A percentile compares a stretch with the other conserved stretches of the same genome.
These are phyloP conservation scores for Euproctis similis DNA, from an alignment of 2,888 invertebrate species.

Conservation along the genomic window DNA sequence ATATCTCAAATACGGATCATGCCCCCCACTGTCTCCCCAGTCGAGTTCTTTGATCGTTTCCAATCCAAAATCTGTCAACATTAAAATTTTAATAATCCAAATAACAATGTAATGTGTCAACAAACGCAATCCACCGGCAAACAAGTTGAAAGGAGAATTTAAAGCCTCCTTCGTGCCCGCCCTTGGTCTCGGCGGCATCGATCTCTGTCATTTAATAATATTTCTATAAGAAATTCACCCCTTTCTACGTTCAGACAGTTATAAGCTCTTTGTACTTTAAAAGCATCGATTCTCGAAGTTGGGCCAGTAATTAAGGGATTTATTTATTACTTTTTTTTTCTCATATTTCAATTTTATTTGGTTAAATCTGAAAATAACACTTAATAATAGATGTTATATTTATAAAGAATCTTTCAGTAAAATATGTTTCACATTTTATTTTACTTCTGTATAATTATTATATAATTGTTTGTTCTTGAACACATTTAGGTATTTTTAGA, in stretches of 20 bases:
- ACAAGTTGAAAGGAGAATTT: conserved; percentile 47
- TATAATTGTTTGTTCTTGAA: too few species aligned
- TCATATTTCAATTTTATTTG: too few species aligned
- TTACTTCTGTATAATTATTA: too few species aligned
- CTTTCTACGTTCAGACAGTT: conserved; percentile 20
- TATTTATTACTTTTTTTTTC: too few species aligned
- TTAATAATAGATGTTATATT: too few species aligned
- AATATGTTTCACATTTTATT: too few species aligned
- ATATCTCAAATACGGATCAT: neutral
- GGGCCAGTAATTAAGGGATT: conserved; percentile 56
- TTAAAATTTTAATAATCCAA: conserved; percentile 22
- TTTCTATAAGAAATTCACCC: conserved; percentile 56
- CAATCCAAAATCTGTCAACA: conserved; percentile 5
- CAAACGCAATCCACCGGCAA: conserved; percentile 37
- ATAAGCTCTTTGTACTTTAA: conserved; percentile 51
- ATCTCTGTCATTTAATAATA: conserved; percentile 59
- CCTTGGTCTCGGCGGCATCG: conserved; percentile 51
- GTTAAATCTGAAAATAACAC: too few species aligned
- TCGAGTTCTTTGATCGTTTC: conserved; percentile 3
- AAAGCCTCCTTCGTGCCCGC: conserved; percentile 27
- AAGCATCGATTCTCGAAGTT: conserved; percentile 40
- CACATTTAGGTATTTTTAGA: too few species aligned
- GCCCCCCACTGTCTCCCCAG: conserved; percentile 2
- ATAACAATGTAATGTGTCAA: conserved; percentile 29
- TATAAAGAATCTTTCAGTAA: too few species aligned